phyloP scores from a whole-genome alignment of 1,140 invertebrate genomes.

The Drosophila prosaltans region DNA sequence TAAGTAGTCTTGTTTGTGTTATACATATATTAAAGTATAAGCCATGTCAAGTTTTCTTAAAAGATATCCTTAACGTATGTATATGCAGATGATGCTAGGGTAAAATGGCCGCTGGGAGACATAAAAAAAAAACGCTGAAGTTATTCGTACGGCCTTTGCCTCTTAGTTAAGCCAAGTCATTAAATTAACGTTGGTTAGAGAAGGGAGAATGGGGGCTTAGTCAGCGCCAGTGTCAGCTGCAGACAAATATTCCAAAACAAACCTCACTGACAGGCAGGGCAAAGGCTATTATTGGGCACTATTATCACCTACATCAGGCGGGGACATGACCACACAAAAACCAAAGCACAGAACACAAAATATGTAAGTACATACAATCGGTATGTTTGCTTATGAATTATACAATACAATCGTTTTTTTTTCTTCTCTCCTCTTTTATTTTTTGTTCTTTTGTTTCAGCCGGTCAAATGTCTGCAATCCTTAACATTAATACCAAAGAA shows the following conservation, averaged over 20 bases:
- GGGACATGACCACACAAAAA: constrained; percentile 20
- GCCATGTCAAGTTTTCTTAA: constrained; percentile 46
- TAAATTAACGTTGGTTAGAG: constrained; percentile 31
- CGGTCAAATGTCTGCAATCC: constrained; percentile 34
- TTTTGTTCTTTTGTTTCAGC: constrained; percentile 27
- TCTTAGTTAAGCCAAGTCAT: constrained; percentile 28
- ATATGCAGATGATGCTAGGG: constrained; percentile 65
- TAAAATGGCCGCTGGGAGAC: constrained; percentile 64
- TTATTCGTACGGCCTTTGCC: not conserved
- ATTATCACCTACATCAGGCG: constrained; percentile 55
- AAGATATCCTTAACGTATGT: not conserved
- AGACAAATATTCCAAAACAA: constrained; percentile 3
- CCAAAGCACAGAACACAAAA: constrained; percentile 12
- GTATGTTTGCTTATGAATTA: constrained; percentile 68
- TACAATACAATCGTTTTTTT: constrained; percentile 56
- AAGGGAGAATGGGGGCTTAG: not conserved
- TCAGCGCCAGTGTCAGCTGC: constrained; percentile 1
- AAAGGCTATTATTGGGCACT: constrained; percentile 58
- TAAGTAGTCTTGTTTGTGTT: not conserved
- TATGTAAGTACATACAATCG: constrained; percentile 36
- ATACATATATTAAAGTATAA: not conserved
- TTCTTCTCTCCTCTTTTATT: not conserved
- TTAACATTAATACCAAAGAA: constrained; percentile 24
- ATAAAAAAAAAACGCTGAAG: constrained; percentile 54
- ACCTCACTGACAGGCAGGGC: constrained; percentile 16